Percentiles rank a stretch among this genome's conserved stretches.
Conservation (phyloP, 2,113 vertebrate genomes). For the Lasiurus cinereus region DNA sequence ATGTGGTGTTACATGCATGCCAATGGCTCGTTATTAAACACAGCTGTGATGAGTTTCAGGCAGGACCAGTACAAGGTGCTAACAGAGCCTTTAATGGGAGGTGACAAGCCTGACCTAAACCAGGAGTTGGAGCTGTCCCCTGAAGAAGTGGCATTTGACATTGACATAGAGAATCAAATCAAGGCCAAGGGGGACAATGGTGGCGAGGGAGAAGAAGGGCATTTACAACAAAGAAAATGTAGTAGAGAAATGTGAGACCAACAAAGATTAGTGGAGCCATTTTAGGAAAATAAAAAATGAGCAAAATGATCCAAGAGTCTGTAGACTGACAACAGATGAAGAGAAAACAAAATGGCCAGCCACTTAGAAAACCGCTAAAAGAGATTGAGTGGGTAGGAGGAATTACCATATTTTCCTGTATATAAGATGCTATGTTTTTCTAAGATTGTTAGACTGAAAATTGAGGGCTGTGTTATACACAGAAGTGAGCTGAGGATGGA, state of each 20-base stretch:
- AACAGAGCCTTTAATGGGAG: background rate
- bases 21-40: background rate
- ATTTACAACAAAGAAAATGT: background rate
- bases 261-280: background rate
- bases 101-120: background rate
- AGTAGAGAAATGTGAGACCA: background rate
- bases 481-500: no score
- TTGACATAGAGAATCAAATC: background rate
- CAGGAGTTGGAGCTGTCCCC: background rate
- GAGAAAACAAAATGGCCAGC: background rate
- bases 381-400: background rate
- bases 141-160: background rate
- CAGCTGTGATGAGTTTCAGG: background rate
- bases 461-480: no score
- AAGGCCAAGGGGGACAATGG: background rate
- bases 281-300: conserved; percentile 18
- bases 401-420: background rate
- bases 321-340: background rate
- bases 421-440: no score
- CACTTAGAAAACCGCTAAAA: conserved; percentile 12
- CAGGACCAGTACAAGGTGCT: background rate
- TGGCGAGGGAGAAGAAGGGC: background rate
- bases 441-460: no score
- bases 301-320: background rate
- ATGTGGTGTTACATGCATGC: no score